Conservation (phyloP, 2,888 invertebrate species). For the Cheilosia vernalis region DNA sequence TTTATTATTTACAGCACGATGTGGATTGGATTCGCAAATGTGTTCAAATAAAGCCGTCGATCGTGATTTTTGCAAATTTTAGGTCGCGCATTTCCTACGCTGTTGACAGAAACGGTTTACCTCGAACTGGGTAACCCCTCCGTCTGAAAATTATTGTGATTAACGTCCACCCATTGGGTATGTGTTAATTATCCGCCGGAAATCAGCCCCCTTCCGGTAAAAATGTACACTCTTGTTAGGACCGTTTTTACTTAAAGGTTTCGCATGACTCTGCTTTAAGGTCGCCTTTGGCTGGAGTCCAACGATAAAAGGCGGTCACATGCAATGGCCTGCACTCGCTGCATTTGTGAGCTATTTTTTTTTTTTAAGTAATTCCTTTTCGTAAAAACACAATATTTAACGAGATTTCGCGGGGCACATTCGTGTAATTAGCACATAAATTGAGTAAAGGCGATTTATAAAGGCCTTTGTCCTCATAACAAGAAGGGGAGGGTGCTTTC, state of each 20-base stretch:
- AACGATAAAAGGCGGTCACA: slow-evolving; percentile 20
- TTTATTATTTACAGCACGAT: not conserved
- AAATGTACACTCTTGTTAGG: slow-evolving; percentile 8
- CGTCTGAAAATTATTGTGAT: slow-evolving; percentile 6
- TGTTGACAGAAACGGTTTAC: not conserved
- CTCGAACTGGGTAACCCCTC: not conserved
- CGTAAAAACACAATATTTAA: slow-evolving; percentile 38
- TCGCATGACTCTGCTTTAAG: slow-evolving; percentile 16
- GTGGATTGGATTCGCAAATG: too few relatives aligned
- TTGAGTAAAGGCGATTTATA: slow-evolving; percentile 61
- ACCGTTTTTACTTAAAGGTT: slow-evolving; percentile 5
- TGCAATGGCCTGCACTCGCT: slow-evolving; percentile 28
- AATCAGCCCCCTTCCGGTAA: slow-evolving; percentile 24
- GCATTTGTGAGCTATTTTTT: slow-evolving; percentile 26
- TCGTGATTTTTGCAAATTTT: too few relatives aligned
- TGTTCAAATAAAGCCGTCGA: too few relatives aligned
- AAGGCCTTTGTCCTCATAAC: slow-evolving; percentile 14
- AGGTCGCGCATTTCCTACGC: too few relatives aligned
- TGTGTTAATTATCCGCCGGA: slow-evolving; percentile 45
- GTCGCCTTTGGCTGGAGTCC: not conserved
- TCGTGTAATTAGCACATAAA: slow-evolving; percentile 61
- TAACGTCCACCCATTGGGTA: slow-evolving; percentile 20
- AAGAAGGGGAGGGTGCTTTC: not conserved
- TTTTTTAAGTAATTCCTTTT: not conserved
- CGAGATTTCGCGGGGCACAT: slow-evolving; percentile 43